Evolutionary conservation across 64 coral and sea anemone genomes (phyloP).

Genomic region (Astreopora myriophthalma): DNA sequence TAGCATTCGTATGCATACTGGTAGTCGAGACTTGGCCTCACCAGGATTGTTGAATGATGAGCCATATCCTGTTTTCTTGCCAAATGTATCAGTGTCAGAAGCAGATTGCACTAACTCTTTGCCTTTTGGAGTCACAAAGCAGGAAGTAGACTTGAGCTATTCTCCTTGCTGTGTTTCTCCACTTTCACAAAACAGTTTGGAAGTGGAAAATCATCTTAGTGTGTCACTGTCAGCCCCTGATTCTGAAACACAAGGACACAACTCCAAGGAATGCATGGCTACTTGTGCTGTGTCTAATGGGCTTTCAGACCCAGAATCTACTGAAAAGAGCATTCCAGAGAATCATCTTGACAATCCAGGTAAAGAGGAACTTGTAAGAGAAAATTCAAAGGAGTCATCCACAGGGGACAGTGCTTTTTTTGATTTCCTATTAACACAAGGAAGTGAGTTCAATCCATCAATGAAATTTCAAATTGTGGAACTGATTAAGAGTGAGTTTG

Average conservation of each 20-base stretch:
- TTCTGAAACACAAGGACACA: background rate
- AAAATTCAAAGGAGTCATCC: background rate
- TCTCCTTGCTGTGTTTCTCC: background rate
- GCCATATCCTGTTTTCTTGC: conserved; percentile 35
- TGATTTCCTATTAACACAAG: conserved; percentile 35
- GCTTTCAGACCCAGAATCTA: background rate
- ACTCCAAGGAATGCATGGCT: background rate
- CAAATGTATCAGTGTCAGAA: background rate
- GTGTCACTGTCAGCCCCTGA: background rate
- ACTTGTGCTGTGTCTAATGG: background rate
- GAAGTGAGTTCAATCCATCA: conserved; percentile 29
- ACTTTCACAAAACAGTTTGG: background rate
- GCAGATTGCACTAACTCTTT: background rate
- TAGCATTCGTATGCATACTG: background rate
- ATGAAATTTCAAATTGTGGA: conserved; percentile 44
- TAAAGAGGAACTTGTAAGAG: background rate
- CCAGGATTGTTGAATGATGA: background rate
- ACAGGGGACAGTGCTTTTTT: conserved; percentile 32
- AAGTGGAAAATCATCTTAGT: background rate
- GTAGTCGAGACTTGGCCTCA: background rate
- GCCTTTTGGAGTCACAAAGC: background rate
- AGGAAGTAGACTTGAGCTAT: background rate
- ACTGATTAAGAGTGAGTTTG: conserved; percentile 33
- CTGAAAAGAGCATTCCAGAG: background rate
- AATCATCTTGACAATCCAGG: background rate